Conservation (phyloP, 2,797 vertebrate genomes). For the Garrulus glandarius region DNA sequence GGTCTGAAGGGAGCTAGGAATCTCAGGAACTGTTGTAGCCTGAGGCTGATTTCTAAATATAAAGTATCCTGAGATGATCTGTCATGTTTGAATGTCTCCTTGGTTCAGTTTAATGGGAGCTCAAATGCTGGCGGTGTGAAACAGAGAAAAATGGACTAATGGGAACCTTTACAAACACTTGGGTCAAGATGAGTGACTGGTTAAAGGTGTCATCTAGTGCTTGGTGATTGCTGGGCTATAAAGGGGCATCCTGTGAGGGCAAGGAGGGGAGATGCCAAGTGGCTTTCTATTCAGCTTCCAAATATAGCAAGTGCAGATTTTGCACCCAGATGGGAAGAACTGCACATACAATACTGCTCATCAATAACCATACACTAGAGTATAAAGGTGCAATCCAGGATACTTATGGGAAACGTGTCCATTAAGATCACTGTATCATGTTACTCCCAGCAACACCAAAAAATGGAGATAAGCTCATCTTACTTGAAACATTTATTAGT, state of each 20-base stretch:
- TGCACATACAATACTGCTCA: neutral
- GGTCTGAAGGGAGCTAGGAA: neutral
- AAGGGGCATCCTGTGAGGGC: neutral
- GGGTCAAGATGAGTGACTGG: conserved; percentile 34
- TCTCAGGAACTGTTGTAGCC: conserved; percentile 13
- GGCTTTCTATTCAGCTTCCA: conserved; percentile 4
- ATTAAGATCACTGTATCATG: neutral
- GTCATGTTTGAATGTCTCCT: neutral
- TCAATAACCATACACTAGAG: neutral
- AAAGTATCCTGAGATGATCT: conserved; percentile 59
- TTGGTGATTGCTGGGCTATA: conserved; percentile 1
- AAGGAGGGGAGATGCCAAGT: neutral
- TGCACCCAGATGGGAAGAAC: neutral
- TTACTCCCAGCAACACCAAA: neutral
- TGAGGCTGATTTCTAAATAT: conserved; percentile 52
- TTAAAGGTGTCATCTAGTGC: neutral
- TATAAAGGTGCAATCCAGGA: neutral
- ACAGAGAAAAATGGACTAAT: neutral
- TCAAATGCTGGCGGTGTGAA: neutral
- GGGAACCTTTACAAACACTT: conserved; percentile 15
- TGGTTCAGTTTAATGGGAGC: conserved; percentile 8
- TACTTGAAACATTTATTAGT: neutral
- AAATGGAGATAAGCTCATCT: neutral
- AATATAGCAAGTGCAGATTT: conserved; percentile 36
- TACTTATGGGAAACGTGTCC: neutral